Evolutionary conservation across 1,140 invertebrate species (phyloP).

Genomic region (Caenorhabditis remanei): DNA sequence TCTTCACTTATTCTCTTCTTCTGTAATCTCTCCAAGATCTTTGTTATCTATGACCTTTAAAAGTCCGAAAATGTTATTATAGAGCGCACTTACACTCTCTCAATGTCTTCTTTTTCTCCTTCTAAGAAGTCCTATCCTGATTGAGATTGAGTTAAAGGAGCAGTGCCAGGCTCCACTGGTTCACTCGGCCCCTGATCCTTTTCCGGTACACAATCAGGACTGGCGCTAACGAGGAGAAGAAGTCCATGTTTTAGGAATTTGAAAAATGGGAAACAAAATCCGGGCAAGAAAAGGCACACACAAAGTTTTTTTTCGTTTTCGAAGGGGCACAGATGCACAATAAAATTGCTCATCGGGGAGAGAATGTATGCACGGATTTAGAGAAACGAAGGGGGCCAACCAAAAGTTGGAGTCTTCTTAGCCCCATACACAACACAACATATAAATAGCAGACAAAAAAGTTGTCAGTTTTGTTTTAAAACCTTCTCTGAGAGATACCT

Average conservation of each 20-base stretch:
- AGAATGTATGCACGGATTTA: conserved; percentile 39
- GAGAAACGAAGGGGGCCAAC: background rate
- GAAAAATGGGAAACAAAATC: background rate
- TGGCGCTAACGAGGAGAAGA: background rate
- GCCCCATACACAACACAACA: too few relatives aligned
- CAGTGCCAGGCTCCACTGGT: background rate
- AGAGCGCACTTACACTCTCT: background rate
- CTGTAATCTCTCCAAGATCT: too few relatives aligned
- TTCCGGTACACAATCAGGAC: conserved; percentile 31
- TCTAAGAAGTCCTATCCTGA: background rate
- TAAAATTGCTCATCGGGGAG: conserved; percentile 55
- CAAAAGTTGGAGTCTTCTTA: background rate
- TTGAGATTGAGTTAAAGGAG: conserved; percentile 11
- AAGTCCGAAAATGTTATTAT: conserved; percentile 12
- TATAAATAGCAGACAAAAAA: too few relatives aligned
- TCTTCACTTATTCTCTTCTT: too few relatives aligned
- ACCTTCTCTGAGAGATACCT: too few relatives aligned
- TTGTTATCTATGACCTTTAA: too few relatives aligned
- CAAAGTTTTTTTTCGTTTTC: background rate
- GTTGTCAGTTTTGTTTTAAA: too few relatives aligned
- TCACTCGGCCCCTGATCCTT: background rate
- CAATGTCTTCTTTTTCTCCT: background rate
- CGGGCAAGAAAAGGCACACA: too few relatives aligned
- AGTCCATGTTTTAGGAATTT: too few relatives aligned
- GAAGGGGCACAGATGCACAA: conserved; percentile 38